Evolutionary conservation across 2,888 invertebrate genomes (phyloP), one percentile per base, ranked within the genome.

Genomic region (Thysanoteuthis rhombus): DNA sequence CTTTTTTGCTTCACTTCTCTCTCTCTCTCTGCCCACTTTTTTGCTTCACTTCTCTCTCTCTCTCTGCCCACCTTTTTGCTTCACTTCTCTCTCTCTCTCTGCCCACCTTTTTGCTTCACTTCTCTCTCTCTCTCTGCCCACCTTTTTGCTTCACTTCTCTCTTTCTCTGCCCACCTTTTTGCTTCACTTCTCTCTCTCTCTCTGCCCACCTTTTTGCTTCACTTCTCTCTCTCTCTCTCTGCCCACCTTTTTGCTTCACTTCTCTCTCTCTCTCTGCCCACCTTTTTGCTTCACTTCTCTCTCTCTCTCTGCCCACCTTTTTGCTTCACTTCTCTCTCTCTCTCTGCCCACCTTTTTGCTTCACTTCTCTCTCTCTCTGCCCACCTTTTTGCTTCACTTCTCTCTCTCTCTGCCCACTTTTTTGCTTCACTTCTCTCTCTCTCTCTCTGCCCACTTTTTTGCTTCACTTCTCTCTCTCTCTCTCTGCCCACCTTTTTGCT

Each of bases 21-120:
- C 12, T 40, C n/a, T 90, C 25, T 38, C 25, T 22, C 90, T 10
- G 19, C 19, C 12, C 3, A 22, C 40, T 40, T 22, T 38, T 39
- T 32, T 2, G 10, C n/a, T 75, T 10, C 32, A n/a, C n/a, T 10
- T 90, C 39, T 90, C 19, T 39, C 39, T 38, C 6, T 90, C 25
- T 38, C 25, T 22, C 90, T 10, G 19, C 19, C 12, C 3, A 22
- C 40, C 32, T 22, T 38, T 39, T 32, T 2, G 10, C n/a, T 75
- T 10, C 32, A n/a, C n/a, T 75, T n/a, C 4, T 12, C n/a, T 75
- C 12, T n/a, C 12, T n/a, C 10, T 1, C 25, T 3, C 36, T 36
- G 10, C 4, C 32, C 8, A 3, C 0, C n/a, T 25, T 8, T 28
- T 90, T 12, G 4, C 12, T 6, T 16, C 12, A 3, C 4, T 0